Evolutionary conservation across 1,140 invertebrate species (phyloP).

Genomic region (Acromyrmex heyeri): DNA sequence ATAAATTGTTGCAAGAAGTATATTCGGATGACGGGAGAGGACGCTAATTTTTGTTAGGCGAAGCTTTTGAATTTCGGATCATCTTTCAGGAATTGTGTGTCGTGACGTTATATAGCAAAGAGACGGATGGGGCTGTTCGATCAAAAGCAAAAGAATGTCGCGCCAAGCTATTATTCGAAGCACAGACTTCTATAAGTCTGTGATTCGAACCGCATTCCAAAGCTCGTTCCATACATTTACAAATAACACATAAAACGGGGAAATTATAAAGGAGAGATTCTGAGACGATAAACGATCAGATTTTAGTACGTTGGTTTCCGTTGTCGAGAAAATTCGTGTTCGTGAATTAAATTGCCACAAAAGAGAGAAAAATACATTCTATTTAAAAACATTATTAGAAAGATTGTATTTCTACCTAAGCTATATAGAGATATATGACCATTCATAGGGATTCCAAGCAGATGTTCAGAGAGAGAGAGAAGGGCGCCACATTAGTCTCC

Average conservation of each 20-base stretch:
- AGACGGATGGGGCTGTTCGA: slow-evolving; percentile 1
- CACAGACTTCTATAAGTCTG: neutral
- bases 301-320: neutral
- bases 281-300: neutral
- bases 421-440: neutral
- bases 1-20: neutral
- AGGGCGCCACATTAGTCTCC: slow-evolving; percentile 43
- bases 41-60: neutral
- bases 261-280: neutral
- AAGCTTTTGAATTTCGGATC: neutral
- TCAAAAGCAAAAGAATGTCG: slow-evolving; percentile 2
- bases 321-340: neutral
- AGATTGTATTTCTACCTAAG: neutral
- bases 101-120: neutral
- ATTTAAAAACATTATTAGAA: neutral
- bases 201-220: slow-evolving; percentile 11
- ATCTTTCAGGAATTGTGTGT: neutral
- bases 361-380: neutral
- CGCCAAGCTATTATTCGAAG: neutral
- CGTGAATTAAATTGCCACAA: neutral
- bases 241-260: neutral
- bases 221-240: neutral
- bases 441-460: neutral
- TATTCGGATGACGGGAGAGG: neutral
- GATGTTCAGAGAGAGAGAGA: slow-evolving; percentile 5